A percentile compares a stretch with the other conserved stretches of the same genome.
Conservation (phyloP, 1,140 invertebrate species). For the Araneus ventricosus region DNA sequence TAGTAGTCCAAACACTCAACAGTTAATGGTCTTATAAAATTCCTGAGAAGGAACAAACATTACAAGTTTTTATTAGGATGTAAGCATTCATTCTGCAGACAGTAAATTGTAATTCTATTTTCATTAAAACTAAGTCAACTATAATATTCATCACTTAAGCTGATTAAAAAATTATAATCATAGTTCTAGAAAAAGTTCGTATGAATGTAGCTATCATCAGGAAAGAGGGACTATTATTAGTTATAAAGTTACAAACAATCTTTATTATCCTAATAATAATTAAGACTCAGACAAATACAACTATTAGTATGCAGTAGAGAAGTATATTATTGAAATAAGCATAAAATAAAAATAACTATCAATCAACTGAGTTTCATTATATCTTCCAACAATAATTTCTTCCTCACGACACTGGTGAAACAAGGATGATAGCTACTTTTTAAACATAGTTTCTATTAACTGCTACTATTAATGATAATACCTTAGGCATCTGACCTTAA, state of each 20-base stretch:
- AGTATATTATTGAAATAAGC: too few species aligned
- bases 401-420: background rate
- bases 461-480: background rate
- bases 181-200: too few species aligned
- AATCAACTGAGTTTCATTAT: background rate
- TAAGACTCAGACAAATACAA: background rate
- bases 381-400: background rate
- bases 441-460: background rate
- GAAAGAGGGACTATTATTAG: background rate
- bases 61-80: background rate
- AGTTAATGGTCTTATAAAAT: background rate
- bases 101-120: too few species aligned
- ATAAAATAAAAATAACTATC: background rate
- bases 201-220: background rate
- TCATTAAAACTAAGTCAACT: too few species aligned
- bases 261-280: background rate
- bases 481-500: background rate
- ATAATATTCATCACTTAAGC: too few species aligned
- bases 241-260: background rate
- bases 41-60: background rate
- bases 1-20: background rate
- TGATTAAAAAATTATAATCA: too few species aligned
- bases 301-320: background rate
- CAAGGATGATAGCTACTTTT: background rate
- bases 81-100: too few species aligned